Conservation (phyloP, 2,113 vertebrate genomes). For the Sclerurus mexicanus region DNA sequence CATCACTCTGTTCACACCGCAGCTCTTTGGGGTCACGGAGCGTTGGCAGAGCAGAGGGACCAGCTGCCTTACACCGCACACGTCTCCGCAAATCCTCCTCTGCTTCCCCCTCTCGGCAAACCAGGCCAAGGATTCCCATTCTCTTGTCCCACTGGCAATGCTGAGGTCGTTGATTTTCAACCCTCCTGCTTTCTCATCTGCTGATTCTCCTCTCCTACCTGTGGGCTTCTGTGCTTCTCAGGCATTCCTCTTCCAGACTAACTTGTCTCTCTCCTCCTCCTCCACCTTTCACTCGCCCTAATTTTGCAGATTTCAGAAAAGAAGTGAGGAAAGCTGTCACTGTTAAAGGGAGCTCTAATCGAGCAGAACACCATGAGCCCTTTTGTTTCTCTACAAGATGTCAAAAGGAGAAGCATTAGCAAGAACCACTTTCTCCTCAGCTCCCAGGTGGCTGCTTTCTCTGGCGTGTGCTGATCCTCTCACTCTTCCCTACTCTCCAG, state of each 20-base stretch:
- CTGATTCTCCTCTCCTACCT: neutral
- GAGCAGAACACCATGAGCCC: neutral
- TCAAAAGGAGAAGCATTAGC: neutral
- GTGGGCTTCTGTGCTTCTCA: neutral
- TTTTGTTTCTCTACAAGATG: neutral
- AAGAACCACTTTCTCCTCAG: neutral
- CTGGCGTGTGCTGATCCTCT: neutral
- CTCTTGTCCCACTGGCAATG: neutral
- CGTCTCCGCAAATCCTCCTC: neutral
- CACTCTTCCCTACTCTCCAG: neutral
- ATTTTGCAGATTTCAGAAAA: slow-evolving; percentile 22
- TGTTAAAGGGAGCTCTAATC: neutral
- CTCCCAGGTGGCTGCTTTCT: neutral
- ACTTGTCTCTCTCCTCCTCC: neutral
- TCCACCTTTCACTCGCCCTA: neutral
- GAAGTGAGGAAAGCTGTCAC: slow-evolving; percentile 16
- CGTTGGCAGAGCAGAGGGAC: neutral
- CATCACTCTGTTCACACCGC: neutral
- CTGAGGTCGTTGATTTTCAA: neutral
- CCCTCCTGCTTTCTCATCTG: neutral
- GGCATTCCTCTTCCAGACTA: neutral
- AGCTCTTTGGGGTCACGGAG: fast-evolving
- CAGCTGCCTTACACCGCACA: fast-evolving
- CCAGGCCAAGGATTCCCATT: neutral
- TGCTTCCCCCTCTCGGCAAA: neutral